A percentile compares a stretch with the other conserved stretches of the same genome.
Evolutionary conservation across 2,797 vertebrate genomes (phyloP).

Genomic region (Notolabrus celidotus): DNA sequence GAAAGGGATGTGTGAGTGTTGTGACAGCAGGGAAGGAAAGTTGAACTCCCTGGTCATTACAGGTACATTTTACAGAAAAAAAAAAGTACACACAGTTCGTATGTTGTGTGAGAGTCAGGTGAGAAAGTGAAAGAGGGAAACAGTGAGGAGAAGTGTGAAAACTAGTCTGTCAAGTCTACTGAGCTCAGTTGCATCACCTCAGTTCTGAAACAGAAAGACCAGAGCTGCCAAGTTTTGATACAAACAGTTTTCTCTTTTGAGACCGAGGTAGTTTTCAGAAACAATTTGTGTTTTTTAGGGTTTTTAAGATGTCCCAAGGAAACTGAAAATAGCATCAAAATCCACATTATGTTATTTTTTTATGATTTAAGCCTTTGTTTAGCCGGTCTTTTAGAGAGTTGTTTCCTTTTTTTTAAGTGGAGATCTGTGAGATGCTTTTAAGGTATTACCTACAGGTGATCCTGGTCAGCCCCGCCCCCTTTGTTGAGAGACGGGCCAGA

Average conservation of each 20-base stretch:
- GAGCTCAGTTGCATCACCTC: slow-evolving; percentile 28
- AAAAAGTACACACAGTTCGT: neutral
- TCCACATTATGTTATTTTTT: neutral
- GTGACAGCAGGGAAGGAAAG: neutral
- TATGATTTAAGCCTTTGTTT: too few relatives aligned
- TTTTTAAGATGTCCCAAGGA: neutral
- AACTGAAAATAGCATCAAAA: neutral
- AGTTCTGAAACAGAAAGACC: slow-evolving; percentile 51
- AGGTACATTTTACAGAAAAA: slow-evolving; percentile 4
- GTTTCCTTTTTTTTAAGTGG: too few relatives aligned
- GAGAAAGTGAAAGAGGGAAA: slow-evolving; percentile 54
- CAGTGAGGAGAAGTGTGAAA: slow-evolving; percentile 31
- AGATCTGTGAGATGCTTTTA: too few relatives aligned
- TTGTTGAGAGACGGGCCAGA: too few relatives aligned
- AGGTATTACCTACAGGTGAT: too few relatives aligned
- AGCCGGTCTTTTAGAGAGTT: too few relatives aligned
- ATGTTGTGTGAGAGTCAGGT: neutral
- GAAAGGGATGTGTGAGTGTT: neutral
- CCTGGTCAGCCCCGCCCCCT: too few relatives aligned
- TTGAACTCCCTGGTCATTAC: neutral
- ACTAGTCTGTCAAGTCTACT: slow-evolving; percentile 3
- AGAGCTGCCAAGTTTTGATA: slow-evolving; percentile 11
- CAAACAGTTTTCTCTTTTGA: slow-evolving; percentile 33
- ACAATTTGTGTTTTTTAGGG: neutral
- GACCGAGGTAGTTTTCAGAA: neutral